Evolutionary conservation across 2,888 invertebrate genomes (phyloP), one percentile per base, ranked within the genome.

Genomic region (Phyllotreta striolata): DNA sequence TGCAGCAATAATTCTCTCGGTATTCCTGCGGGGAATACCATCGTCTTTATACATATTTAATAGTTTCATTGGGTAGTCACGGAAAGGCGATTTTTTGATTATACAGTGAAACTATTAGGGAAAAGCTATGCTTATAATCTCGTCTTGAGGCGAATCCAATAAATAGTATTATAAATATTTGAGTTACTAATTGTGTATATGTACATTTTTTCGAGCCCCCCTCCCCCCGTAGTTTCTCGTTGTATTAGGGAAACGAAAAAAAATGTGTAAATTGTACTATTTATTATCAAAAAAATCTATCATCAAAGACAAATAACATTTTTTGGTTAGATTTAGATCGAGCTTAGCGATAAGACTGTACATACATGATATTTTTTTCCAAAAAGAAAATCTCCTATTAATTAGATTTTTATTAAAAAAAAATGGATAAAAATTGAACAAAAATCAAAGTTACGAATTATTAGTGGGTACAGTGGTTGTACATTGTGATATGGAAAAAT

Each of bases 291-390:
- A 62, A 24, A 24, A 52, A 64, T 67, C 66, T 66, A 67, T 66
- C 68, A 66, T 65, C 70, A 67, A 69, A 68, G 72, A 74, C 73
- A 73, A 74, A 72, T 73, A 74, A 72, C 51, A 64, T 65, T 68
- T n/a, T 66, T 60, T 4, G 24, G 62, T 70, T 74, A 72, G 70
- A 62, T 46, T 73, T 73, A 73, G 72, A 71, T 62, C 67, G 74
- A 76, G 74, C 74, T 75, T 77, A 76, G 76, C 57, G 64, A 71
- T 74, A 77, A 74, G 76, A 76, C 75, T 77, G 78, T 78, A 77
- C 64, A 76, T 75, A 75, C 24, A 24, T 67, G 71, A 52, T 69
- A 65, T 70, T 72, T 73, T 74, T 71, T 66, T 72, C 66, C 64
- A 62, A 57, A 70, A 62, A 56, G 68, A 66, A 66, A 68, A 7